A percentile compares a stretch with the other conserved stretches of the same genome.
Conservation (phyloP, 2,888 invertebrate genomes). For the Nysson spinosus region DNA sequence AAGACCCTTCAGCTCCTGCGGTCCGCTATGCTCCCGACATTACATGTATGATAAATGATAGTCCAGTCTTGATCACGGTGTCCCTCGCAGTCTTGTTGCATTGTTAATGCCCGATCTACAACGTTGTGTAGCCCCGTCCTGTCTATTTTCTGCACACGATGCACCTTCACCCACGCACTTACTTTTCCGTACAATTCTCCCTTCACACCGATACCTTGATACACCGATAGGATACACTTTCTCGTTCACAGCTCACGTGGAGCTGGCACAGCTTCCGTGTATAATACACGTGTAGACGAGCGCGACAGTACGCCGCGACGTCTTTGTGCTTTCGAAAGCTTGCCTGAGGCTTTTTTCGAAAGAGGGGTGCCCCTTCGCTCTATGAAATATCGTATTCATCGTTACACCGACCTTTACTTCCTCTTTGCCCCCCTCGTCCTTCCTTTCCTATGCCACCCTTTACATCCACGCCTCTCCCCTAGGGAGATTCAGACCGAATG, state of each 20-base stretch:
- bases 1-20: conserved; percentile 18
- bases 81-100: conserved; percentile 51
- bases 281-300: conserved; percentile 51
- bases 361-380: conserved; percentile 41
- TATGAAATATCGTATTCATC: conserved; percentile 61
- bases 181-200: too few relatives aligned
- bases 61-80: conserved; percentile 48
- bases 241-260: conserved; percentile 14
- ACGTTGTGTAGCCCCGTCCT: conserved; percentile 18
- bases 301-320: conserved; percentile 47
- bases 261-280: conserved; percentile 26
- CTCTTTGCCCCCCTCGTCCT: conserved; percentile 4
- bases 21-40: conserved; percentile 18
- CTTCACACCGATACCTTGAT: too few relatives aligned
- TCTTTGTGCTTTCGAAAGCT: conserved; percentile 58
- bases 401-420: conserved; percentile 55
- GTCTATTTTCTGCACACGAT: conserved; percentile 31
- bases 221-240: background rate
- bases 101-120: conserved; percentile 57
- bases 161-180: conserved; percentile 14
- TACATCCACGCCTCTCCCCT: conserved; percentile 17
- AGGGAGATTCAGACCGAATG: conserved; percentile 18
- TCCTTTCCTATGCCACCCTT: conserved; percentile 15
- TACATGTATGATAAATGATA: conserved; percentile 58
- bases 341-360: conserved; percentile 54